Base-by-base conservation (phyloP, 2,113 vertebrate genomes). In the Collichthys lucidus region DNA sequence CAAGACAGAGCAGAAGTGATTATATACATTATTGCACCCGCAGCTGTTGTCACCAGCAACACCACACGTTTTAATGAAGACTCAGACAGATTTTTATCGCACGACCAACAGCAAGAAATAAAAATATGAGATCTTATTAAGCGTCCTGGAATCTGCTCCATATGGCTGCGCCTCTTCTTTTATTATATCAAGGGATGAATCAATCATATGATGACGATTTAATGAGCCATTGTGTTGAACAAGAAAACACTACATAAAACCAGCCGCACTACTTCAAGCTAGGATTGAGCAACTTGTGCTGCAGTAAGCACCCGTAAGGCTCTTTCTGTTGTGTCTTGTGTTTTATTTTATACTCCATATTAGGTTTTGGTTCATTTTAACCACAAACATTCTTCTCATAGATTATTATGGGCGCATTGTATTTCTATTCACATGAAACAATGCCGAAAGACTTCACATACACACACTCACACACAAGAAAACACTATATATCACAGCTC, bases 181-280 rank as follows among this genome's bases (percentile, higher is more conserved):
- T 8, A 31, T 69, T 46, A 5, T 11, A 67, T 66, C 63, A 75
- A 56, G 66, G 47, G 71, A 53, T 35, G 3, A 59, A 82, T 87
- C 42, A 70, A 26, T 87, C 74, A 75, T 26, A 1, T 12, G 44
- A 5, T 55, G 55, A 85, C 2, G 26, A 68, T 80, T 80, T 67
- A 68, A 79, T 50, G 47, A 86, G 46, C 47, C 56, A 72, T 70
- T 88, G 82, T 89, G 73, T 75, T 49, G 17, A 78, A 80, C 65
- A 71, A 81, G 40, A 24, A 47, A 52, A 77, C 67, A 53, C 3
- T n/a, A 44, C 46, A 40, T 61, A 49, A 86, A 80, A 42, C 22
- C 74, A 79, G 29, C 40, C 12, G 1, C 44, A 74, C n/a, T 67
- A 62, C 60, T 75, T 80, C n/a, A 85, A 77, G 2, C 5, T 31